A percentile compares a stretch with the other conserved stretches of the same genome.
Conservation (phyloP, 1,140 invertebrate species). For the Meteorus sp. region DNA sequence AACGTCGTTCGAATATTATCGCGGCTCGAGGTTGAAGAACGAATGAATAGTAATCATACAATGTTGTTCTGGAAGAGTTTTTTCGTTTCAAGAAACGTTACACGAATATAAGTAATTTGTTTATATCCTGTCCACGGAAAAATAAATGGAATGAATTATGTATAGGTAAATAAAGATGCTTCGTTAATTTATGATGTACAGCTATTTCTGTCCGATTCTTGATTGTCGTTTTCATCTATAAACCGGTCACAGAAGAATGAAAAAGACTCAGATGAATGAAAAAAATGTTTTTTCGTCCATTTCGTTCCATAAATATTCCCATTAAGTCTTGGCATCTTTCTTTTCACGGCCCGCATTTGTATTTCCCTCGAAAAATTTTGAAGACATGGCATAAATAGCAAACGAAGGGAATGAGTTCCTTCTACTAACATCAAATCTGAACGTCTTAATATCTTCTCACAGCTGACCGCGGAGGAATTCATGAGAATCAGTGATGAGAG, state of each 20-base stretch:
- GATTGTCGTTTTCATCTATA: conserved; percentile 4
- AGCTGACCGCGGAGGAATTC: no score
- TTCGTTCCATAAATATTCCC: no score
- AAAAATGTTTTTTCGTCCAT: background rate
- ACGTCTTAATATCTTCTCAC: no score
- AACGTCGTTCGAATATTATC: conserved; percentile 47
- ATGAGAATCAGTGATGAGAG: background rate
- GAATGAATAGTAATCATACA: conserved; percentile 20
- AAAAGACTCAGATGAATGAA: conserved; percentile 3
- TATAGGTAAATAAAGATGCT: background rate
- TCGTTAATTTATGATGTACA: conserved; percentile 7
- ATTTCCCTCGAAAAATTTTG: no score
- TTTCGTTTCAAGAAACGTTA: conserved; percentile 1
- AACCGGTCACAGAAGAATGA: background rate
- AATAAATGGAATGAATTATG: background rate
- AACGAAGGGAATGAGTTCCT: no score
- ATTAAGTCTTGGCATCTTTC: no score
- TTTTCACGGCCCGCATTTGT: no score
- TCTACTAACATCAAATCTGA: no score
- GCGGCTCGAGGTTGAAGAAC: conserved; percentile 36
- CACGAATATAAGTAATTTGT: conserved; percentile 4
- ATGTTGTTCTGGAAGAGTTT: conserved; percentile 23
- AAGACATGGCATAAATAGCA: no score
- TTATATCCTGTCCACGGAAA: background rate
- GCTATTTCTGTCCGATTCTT: conserved; percentile 18